Evolutionary conservation across 2,888 invertebrate genomes (phyloP), one percentile per base, ranked within the genome.

Genomic region (Apotomis betuletana): DNA sequence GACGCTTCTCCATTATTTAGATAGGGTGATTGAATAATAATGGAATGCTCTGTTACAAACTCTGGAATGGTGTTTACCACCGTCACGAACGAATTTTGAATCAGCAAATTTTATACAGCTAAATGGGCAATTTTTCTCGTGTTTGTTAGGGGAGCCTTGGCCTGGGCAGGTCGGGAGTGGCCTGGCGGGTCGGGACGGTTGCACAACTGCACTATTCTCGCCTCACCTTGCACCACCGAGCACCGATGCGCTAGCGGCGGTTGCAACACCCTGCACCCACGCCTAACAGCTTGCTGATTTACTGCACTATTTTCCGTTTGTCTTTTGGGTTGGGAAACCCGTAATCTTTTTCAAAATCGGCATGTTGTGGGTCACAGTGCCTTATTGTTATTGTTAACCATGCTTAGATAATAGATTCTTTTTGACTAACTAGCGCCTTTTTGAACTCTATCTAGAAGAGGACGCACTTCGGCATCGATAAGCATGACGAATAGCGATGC

Each of bases 121-220:
- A 44, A 55, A 55, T 65, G 44, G 12, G n/a, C 44, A 64, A 57
- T 70, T 70, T 58, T 13, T 63, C 57, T 69, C 69, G 1, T 9
- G 8, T 46, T 27, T n/a, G 65, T 10, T n/a, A 3, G 15, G 8
- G 12, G 58, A 58, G 52, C 63, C 68, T 57, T 61, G 69, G 64
- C 64, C 73, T 51, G 65, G 49, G n/a, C 44, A 55, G 55, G 44
- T 59, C 69, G 71, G 71, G 62, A 12, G 52, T 36, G 44, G 71
- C 57, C 67, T 67, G 63, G 46, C 46, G 62, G 55, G 27, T 8
- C 36, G 38, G n/a, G 12, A 38, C 58, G 36, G 72, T 72, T 72
- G 72, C 74, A 69, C 69, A 73, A 69, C 62, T 73, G 73, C 73
- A 73, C 69, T 73, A 73, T 73, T 72, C 72, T 72, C 67, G 72